These are phyloP conservation scores for Dorcus parallelipipedus DNA, from an alignment of 2,888 invertebrate species.

Conservation along the genomic window DNA sequence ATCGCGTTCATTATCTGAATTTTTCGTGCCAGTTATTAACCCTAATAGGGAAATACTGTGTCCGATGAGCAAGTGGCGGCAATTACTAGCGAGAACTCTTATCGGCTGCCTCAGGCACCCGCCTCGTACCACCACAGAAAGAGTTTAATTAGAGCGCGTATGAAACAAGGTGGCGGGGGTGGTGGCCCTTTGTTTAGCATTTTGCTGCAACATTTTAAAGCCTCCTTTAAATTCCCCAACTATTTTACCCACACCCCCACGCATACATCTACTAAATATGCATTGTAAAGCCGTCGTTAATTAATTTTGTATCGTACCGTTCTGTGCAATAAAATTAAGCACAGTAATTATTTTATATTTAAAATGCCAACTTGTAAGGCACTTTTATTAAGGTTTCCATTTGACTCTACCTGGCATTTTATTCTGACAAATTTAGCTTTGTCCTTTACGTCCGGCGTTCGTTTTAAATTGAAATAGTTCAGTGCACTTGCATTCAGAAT, in stretches of 20 bases:
- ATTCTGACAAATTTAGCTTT: no score
- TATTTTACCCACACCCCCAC: neutral
- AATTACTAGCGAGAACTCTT: conserved; percentile 21
- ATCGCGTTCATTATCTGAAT: conserved; percentile 16
- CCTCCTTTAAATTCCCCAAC: neutral
- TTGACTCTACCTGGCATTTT: no score
- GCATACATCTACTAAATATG: neutral
- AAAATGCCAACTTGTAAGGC: no score
- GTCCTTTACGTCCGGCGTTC: no score
- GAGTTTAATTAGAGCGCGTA: conserved; percentile 23
- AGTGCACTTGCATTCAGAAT: no score
- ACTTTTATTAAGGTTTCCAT: no score
- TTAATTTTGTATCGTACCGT: no score
- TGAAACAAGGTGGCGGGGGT: conserved; percentile 18
- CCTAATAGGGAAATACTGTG: conserved; percentile 12
- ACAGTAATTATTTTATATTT: no score
- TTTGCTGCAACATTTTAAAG: conserved; percentile 5
- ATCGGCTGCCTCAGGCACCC: conserved; percentile 20
- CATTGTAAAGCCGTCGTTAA: no score
- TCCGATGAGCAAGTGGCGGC: conserved; percentile 14
- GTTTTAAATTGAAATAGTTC: no score
- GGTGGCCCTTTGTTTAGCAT: conserved; percentile 15
- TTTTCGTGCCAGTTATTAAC: conserved; percentile 22
- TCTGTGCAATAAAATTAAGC: no score
- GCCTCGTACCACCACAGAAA: conserved; percentile 17